Evolutionary conservation across 1,140 invertebrate genomes (phyloP).

Genomic region (Hypothenemus hampei): DNA sequence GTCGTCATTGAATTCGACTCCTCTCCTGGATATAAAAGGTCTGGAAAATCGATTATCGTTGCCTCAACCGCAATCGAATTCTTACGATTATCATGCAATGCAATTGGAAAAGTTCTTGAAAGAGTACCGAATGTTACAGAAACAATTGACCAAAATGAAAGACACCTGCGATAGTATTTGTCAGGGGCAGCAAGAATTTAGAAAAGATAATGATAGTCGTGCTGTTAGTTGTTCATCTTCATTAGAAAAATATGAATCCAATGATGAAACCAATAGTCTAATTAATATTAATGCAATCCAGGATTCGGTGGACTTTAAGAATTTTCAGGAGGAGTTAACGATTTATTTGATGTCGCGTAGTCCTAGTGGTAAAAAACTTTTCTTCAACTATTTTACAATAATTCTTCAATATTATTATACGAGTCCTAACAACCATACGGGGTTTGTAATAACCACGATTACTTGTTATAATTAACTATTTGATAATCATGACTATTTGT

Average conservation of each 20-base stretch:
- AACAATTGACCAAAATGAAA: constrained; percentile 72
- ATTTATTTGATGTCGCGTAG: constrained; percentile 49
- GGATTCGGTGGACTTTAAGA: constrained; percentile 46
- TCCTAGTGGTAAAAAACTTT: constrained; percentile 25
- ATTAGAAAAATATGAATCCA: constrained; percentile 16
- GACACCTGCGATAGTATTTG: constrained; percentile 63
- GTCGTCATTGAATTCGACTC: constrained; percentile 44
- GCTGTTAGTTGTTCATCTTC: constrained; percentile 38
- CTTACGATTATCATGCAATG: constrained; percentile 69
- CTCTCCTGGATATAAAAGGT: constrained; percentile 51
- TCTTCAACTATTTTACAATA: constrained; percentile 10
- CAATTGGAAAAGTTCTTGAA: constrained; percentile 71
- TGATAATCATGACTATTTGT: neutral
- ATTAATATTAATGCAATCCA: constrained; percentile 49
- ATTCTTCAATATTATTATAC: neutral
- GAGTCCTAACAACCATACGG: neutral
- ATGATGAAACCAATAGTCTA: constrained; percentile 38
- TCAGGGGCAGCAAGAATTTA: constrained; percentile 47
- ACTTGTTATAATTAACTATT: neutral
- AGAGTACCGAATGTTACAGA: constrained; percentile 68
- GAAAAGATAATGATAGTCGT: constrained; percentile 8
- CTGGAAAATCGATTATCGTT: constrained; percentile 40
- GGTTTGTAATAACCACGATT: neutral
- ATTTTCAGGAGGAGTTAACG: constrained; percentile 50
- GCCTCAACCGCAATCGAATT: constrained; percentile 41